Conservation (phyloP, 2,888 invertebrate species). For the Aricia artaxerxes region DNA sequence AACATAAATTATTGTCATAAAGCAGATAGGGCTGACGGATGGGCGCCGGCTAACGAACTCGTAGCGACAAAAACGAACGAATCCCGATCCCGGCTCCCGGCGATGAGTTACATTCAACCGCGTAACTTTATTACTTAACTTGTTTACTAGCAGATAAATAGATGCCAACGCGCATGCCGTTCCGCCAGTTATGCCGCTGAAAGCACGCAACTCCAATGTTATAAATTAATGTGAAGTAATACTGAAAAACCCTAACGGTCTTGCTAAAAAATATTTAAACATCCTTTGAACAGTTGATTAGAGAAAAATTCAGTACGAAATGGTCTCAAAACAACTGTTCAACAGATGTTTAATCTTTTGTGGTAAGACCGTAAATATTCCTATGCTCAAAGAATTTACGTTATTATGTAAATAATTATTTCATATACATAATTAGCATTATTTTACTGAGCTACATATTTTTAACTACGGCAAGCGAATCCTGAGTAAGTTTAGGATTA, state of each 20-base stretch:
- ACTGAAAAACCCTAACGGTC: neutral
- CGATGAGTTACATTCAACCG: slow-evolving; percentile 42
- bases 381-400: neutral
- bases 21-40: slow-evolving; percentile 76
- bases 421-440: neutral
- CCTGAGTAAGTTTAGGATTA: neutral
- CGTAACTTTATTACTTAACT: slow-evolving; percentile 50
- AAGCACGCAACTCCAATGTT: slow-evolving; percentile 53
- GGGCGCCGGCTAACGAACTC: slow-evolving; percentile 63
- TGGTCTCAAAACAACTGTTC: too few relatives aligned
- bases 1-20: slow-evolving; percentile 80
- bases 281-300: too few relatives aligned
- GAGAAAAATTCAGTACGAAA: too few relatives aligned
- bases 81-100: slow-evolving; percentile 37
- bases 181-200: slow-evolving; percentile 52
- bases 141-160: slow-evolving; percentile 46
- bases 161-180: slow-evolving; percentile 51
- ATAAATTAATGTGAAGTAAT: slow-evolving; percentile 19
- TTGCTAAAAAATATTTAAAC: too few relatives aligned
- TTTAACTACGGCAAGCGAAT: too few relatives aligned
- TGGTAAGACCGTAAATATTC: neutral
- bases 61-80: slow-evolving; percentile 48
- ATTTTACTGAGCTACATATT: too few relatives aligned
- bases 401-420: neutral
- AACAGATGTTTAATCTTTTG: too few relatives aligned